These are phyloP conservation scores for Ectemnius lituratus DNA, from an alignment of 2,888 invertebrate species.

Conservation along the genomic window DNA sequence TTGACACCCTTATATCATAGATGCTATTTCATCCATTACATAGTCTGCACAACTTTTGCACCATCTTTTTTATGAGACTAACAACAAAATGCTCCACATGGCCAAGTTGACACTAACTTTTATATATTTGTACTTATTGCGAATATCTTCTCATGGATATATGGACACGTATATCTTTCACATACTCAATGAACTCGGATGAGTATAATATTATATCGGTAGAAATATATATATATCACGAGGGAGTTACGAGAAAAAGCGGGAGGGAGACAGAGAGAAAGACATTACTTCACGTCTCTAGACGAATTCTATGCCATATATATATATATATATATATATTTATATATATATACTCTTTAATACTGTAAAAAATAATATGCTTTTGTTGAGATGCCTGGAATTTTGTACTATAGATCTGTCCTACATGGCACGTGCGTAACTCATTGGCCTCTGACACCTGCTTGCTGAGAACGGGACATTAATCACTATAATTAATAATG, in stretches of 20 bases:
- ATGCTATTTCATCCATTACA: slow-evolving; percentile 73
- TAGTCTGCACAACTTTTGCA: slow-evolving; percentile 68
- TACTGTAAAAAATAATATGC: slow-evolving; percentile 65
- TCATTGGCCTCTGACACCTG: slow-evolving; percentile 74
- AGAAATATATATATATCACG: slow-evolving; percentile 31
- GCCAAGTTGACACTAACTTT: slow-evolving; percentile 78
- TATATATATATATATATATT: slow-evolving; percentile 32
- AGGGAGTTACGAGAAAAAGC: background rate
- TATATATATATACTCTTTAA: slow-evolving; percentile 48
- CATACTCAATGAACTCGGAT: slow-evolving; percentile 8
- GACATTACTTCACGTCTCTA: slow-evolving; percentile 17
- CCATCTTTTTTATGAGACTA: slow-evolving; percentile 72
- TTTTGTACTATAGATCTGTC: slow-evolving; percentile 67
- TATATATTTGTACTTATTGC: slow-evolving; percentile 44
- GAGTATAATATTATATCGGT: slow-evolving; percentile 12
- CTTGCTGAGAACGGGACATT: slow-evolving; percentile 74
- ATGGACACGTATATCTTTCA: slow-evolving; percentile 1
- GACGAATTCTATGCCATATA: slow-evolving; percentile 1
- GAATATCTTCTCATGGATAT: slow-evolving; percentile 30
- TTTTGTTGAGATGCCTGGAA: slow-evolving; percentile 73
- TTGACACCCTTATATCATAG: slow-evolving; percentile 64
- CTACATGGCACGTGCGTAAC: slow-evolving; percentile 71
- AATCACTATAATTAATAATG: slow-evolving; percentile 64
- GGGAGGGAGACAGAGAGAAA: no score
- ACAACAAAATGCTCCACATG: slow-evolving; percentile 76